Evolutionary conservation across 2,888 invertebrate species (phyloP), one percentile per base, ranked within the genome.

Genomic region (Octonoba sinensis): DNA sequence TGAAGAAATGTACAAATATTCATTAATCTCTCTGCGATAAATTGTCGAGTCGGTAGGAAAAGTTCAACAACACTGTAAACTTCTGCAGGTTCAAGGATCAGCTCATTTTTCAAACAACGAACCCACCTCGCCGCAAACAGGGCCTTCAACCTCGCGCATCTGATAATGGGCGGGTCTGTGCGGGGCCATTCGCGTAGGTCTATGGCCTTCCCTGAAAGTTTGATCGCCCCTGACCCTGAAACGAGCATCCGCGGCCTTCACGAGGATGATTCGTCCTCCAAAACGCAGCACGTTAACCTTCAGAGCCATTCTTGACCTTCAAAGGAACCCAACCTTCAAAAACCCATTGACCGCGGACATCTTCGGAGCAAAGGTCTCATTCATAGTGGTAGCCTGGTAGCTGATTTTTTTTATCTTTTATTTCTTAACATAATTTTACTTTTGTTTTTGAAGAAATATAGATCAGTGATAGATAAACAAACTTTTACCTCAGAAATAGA

Each of bases 261-360:
- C 65, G 8, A 8, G 13, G 22, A 47, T 1, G 47, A 65, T 22
- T 20, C 49, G 24, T 24, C 49, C 20, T 59, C 60, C 60, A 22
- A 46, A 59, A 54, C 22, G 47, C 60, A 3, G 57, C 46, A 47
- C 20, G 18, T 47, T 51, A 49, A 47, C 71, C 71, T 71, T 60
- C 71, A 60, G 6, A 13, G 16, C 20, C 24, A 18, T 15, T 13
- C n/a, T 12, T 51, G 51, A 60, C 71, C 71, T 71, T 71, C 66
- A 66, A 0, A 18, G 66, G 49, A 24, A n/a, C 51, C 15, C 60
- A 36, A 60, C 71, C 59, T 69, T 69, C 20, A 11, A 46, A 46
- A 6, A 15, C 18, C 70, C 16, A n/a, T 13, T 22, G 57, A 22
- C 44, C 44, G 24, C 18, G 11, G 47, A 15, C 27, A 18, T 13